Evolutionary conservation across 2,888 invertebrate species (phyloP), one percentile per base, ranked within the genome.

Genomic region (Morinoia aosen): DNA sequence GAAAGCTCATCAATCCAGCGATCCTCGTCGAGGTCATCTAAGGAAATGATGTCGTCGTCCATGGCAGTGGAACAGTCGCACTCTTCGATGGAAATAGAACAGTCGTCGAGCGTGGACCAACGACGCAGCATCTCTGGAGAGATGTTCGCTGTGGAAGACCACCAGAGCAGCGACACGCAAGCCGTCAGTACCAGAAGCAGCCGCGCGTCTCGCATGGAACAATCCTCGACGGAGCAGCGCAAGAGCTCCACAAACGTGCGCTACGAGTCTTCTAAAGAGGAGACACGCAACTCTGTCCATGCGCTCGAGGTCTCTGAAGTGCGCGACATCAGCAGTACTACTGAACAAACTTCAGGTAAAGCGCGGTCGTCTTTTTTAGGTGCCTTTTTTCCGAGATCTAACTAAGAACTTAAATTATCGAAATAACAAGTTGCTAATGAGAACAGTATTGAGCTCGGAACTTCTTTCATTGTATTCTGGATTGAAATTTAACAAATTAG

Each of bases 291-390:
- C 57, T 33, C 57, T 57, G 57, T 93, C 5, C 95, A 95, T 39
- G 58, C 95, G 3, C 48, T 95, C 58, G 95, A 95, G 95, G 56
- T 95, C 14, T 95, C 95, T 58, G 95, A 61, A n/a, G 95, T 95
- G 48, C 95, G 95, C 39, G 57, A 58, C 40, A 95, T 95, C 64
- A 61, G n/a, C 40, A 58, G 95, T 39, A 58, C 48, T 16, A 61
- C n/a, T 33, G 40, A 40, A 7, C 64, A 95, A n/a, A 61, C 64
- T 48, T 40, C 95, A 95, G 95, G 95, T 95, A 95, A 48, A 57
- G 58, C 76, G 76, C 76, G 76, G 33, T 76, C 33, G 19, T 76
- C 76, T 76, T 76, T 76, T 33, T 76, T 10, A 76, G 48, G 48
- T 76, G 33, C 8, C 16, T 3, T 76, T 76, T 76, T 33, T 33